phyloP scores from a whole-genome alignment of 2,888 invertebrate genomes.

The Papilio protenor region DNA sequence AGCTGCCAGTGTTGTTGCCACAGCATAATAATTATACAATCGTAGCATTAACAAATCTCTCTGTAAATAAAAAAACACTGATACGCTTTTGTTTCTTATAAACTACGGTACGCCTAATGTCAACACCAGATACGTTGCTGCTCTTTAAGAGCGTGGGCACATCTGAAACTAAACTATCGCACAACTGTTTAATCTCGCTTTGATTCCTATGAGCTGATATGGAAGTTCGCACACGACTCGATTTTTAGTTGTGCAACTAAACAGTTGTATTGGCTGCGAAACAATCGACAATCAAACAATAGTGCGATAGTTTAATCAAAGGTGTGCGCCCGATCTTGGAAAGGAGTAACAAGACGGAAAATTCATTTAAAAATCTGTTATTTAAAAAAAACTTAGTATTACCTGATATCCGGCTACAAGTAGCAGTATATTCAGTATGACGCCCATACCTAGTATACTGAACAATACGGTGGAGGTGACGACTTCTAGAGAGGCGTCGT shows the following conservation, averaged over 20 bases:
- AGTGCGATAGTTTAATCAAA: too few species aligned
- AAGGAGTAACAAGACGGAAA: too few species aligned
- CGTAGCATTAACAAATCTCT: constrained; percentile 74
- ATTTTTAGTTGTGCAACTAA: too few species aligned
- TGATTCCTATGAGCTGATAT: too few species aligned
- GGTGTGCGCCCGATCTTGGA: too few species aligned
- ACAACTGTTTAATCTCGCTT: too few species aligned
- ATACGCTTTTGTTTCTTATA: background rate
- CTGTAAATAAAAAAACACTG: constrained; percentile 58
- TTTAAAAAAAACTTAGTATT: constrained; percentile 16
- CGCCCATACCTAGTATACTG: constrained; percentile 76
- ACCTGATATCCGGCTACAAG: constrained; percentile 76
- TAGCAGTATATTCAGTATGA: constrained; percentile 72
- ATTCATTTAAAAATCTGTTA: too few species aligned
- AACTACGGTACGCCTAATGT: background rate
- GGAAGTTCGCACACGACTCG: too few species aligned
- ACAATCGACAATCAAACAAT: too few species aligned
- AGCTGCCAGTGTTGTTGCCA: constrained; percentile 66
- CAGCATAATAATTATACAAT: constrained; percentile 71
- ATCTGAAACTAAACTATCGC: too few species aligned
- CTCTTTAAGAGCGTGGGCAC: too few species aligned
- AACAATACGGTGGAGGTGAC: constrained; percentile 71
- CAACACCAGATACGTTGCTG: background rate
- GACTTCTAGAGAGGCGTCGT: constrained; percentile 64
- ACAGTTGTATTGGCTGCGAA: too few species aligned